Evolutionary conservation across 2,113 vertebrate species (phyloP).

Genomic region (Pterocles orientalis): DNA sequence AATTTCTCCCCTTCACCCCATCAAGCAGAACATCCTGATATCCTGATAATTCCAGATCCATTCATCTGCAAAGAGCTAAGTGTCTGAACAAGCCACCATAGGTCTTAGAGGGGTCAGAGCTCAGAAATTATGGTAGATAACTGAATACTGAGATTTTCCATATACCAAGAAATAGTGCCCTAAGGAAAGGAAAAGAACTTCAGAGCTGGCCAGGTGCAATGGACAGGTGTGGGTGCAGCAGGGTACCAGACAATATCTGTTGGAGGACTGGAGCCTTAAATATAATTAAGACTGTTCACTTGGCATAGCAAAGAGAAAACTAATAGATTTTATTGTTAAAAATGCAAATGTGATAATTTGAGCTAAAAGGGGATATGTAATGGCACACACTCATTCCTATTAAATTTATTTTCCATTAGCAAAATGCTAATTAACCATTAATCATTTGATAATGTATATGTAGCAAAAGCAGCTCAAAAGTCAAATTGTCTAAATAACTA

Average conservation of each 20-base stretch:
- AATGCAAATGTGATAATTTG: conserved; percentile 46
- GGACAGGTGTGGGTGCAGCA: conserved; percentile 36
- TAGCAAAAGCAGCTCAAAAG: conserved; percentile 12
- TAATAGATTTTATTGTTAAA: conserved; percentile 36
- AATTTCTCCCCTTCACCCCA: conserved; percentile 2
- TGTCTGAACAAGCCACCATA: conserved; percentile 51
- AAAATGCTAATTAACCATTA: conserved; percentile 57
- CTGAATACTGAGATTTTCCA: conserved; percentile 36
- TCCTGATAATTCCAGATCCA: conserved; percentile 57
- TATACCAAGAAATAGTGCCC: not conserved
- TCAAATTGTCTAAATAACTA: conserved; percentile 21
- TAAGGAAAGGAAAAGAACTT: conserved; percentile 32
- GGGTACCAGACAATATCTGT: not conserved
- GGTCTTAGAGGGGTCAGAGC: conserved; percentile 39
- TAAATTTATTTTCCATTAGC: conserved; percentile 58
- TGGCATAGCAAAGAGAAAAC: conserved; percentile 6
- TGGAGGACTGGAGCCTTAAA: not conserved
- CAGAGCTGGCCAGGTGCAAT: not conserved
- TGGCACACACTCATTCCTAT: not conserved
- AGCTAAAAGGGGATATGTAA: conserved; percentile 2
- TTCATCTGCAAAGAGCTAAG: conserved; percentile 11
- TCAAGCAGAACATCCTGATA: conserved; percentile 49
- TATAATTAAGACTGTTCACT: not conserved
- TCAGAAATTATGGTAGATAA: not conserved
- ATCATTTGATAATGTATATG: conserved; percentile 19